A percentile compares a stretch with the other conserved stretches of the same genome.
Evolutionary conservation across 2,797 vertebrate genomes (phyloP).

Genomic region (Syncerus caffer): DNA sequence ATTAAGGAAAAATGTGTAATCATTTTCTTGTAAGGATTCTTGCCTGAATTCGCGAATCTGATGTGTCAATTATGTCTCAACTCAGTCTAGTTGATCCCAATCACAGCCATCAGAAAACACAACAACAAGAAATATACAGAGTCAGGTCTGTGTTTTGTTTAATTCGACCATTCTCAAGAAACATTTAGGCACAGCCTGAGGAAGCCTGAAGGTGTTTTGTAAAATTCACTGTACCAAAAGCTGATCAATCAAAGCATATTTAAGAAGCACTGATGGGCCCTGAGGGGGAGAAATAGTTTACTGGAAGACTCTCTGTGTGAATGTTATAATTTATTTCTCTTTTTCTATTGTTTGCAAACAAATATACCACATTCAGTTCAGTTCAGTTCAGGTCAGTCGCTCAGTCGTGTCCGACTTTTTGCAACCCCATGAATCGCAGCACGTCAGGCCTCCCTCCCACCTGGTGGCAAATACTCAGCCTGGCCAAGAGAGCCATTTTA

Average conservation of each 20-base stretch:
- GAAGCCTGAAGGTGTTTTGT: background rate
- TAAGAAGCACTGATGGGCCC: background rate
- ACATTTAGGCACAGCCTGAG: background rate
- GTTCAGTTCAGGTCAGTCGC: no score
- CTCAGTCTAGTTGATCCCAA: background rate
- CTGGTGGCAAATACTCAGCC: background rate
- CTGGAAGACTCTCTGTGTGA: background rate
- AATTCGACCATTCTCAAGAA: background rate
- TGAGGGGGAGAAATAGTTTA: background rate
- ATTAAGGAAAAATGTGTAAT: constrained; percentile 45
- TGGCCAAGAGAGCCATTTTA: background rate
- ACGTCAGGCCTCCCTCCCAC: no score
- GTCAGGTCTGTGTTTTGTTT: background rate
- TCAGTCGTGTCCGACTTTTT: no score
- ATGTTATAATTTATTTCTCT: background rate
- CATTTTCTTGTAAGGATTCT: constrained; percentile 40
- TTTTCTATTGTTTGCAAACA: constrained; percentile 7
- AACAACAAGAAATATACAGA: background rate
- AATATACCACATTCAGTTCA: background rate
- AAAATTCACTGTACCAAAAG: constrained; percentile 8
- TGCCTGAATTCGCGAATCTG: background rate
- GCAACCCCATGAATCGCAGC: no score
- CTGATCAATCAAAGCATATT: constrained; percentile 51
- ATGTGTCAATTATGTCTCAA: background rate
- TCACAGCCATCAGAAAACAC: background rate